Percentiles rank a stretch among this genome's conserved stretches.
Evolutionary conservation across 1,140 invertebrate genomes (phyloP).

Genomic region (Coptotermes formosanus): DNA sequence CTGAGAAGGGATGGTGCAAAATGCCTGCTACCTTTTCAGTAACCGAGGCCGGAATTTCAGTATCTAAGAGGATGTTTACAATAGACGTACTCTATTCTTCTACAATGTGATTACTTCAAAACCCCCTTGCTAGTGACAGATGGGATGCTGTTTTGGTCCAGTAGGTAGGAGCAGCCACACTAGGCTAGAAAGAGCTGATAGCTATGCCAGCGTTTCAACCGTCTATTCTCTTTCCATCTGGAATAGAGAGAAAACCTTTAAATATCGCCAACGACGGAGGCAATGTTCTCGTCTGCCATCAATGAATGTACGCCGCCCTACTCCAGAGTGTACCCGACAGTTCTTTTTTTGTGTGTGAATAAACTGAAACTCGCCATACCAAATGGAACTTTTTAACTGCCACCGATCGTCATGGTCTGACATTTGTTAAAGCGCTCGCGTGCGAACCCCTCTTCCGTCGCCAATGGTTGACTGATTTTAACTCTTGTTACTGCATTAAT

Average conservation of each 20-base stretch:
- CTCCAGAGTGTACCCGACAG: not conserved
- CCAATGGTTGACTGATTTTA: not conserved
- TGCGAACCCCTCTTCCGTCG: not conserved
- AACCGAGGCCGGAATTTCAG: too few relatives aligned
- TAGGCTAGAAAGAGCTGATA: not conserved
- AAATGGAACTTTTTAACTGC: not conserved
- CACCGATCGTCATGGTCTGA: not conserved
- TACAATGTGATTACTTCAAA: not conserved
- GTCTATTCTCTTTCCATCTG: not conserved
- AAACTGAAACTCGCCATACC: not conserved
- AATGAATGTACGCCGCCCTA: not conserved
- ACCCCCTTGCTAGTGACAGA: not conserved
- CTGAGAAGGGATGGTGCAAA: too few relatives aligned
- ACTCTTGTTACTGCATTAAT: constrained; percentile 8
- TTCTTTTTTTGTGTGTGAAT: not conserved
- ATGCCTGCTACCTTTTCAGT: too few relatives aligned
- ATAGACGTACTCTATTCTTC: too few relatives aligned
- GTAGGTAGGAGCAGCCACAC: not conserved
- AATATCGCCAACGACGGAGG: not conserved
- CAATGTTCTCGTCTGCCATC: not conserved
- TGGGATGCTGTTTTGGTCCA: not conserved
- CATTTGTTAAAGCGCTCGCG: not conserved
- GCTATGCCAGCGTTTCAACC: not conserved
- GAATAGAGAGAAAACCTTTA: not conserved
- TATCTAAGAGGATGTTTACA: too few relatives aligned